Evolutionary conservation across 2,888 invertebrate species (phyloP), one percentile per base, ranked within the genome.

Genomic region (Hyposoter didymator): DNA sequence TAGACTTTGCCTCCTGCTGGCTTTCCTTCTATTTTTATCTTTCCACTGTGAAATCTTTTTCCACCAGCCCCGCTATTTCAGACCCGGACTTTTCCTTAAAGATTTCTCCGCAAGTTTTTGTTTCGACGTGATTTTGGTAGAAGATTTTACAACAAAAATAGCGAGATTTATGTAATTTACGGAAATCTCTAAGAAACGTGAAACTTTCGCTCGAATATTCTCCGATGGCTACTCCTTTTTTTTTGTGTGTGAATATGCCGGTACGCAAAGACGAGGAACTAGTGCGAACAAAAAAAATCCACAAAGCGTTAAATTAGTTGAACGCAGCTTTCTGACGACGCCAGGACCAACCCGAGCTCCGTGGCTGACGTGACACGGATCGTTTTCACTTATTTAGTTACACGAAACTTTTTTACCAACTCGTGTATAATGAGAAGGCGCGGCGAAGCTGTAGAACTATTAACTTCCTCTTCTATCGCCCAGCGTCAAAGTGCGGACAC

Each of bases 1-100:
- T 90, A 90, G 88, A 89, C 88, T 90, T 86, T 78, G 62, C 84
- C 76, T 87, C 84, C 81, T 47, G 86, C 85, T 81, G 69, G 47
- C 70, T 72, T 62, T 75, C 22, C 80, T 83, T 72, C 78, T 35
- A 55, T 59, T 32, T 59, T 67, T 47, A 55, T 69, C 78, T 74
- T 67, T 62, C n/a, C 17, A 32, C 32, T 76, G 28, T 45, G 45
- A 64, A 12, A 39, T 74, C 22, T 55, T 66, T 76, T 80, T 49
- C n/a, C 70, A 19, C 69, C 72, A 82, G 39, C 52, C 75, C 35
- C 64, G 35, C 7, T 35, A 35, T 55, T 39, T 28, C 72, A 80
- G 86, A 83, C 80, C 75, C 76, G 76, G 66, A 52, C 79, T 87
- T 85, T 88, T n/a, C 22, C 22, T 86, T 86, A 87, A 86, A 88